phyloP scores from a whole-genome alignment of 1,140 invertebrate genomes.

The Trichomalopsis sarcophagae region DNA sequence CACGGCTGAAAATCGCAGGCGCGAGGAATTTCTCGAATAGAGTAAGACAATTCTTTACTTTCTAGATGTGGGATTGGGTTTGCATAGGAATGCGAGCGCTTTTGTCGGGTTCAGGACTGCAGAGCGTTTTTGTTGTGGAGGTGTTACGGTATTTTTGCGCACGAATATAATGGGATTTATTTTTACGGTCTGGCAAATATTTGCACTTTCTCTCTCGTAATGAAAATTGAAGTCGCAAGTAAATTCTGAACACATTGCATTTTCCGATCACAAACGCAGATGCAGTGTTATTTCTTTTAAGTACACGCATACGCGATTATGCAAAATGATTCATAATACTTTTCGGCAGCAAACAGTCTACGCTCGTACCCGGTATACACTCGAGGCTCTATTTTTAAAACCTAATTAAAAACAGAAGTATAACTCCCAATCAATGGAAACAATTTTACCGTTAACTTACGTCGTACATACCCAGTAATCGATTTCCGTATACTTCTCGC shows the following conservation, averaged over 20 bases:
- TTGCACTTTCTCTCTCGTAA: not conserved
- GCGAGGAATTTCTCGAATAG: not conserved
- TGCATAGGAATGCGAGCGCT: not conserved
- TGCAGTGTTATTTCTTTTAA: no score
- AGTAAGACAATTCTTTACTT: not conserved
- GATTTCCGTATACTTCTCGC: not conserved
- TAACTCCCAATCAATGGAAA: not conserved
- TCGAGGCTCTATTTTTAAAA: no score
- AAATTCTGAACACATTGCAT: no score
- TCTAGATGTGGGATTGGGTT: not conserved
- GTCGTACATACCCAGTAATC: not conserved
- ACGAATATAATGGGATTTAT: not conserved
- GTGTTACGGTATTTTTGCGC: not conserved
- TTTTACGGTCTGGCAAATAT: not conserved
- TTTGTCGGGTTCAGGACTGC: not conserved
- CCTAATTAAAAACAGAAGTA: not conserved
- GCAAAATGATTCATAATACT: no score
- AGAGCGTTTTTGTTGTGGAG: not conserved
- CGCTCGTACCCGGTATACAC: no score
- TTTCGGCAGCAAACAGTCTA: no score
- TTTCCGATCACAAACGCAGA: no score
- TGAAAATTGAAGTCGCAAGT: not conserved
- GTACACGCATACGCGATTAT: no score
- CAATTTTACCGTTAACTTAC: not conserved
- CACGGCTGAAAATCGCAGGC: not conserved